These are phyloP conservation scores for Fopius arisanus DNA, from an alignment of 1,140 invertebrate species.

Conservation along the genomic window DNA sequence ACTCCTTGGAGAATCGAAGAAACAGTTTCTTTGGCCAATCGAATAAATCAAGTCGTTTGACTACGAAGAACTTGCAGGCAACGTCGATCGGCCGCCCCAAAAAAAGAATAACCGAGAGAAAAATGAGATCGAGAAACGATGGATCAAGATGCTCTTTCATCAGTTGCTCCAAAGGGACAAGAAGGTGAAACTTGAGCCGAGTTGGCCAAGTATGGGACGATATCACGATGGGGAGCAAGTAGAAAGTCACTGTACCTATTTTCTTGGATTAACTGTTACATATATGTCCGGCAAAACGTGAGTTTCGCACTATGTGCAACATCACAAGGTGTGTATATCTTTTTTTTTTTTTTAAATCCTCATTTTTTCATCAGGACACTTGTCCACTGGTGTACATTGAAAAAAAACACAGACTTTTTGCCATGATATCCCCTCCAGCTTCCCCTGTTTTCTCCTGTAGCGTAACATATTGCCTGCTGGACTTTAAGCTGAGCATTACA, in stretches of 20 bases:
- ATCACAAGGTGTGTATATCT: neutral
- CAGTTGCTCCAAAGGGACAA: conserved; percentile 36
- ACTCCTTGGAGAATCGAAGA: neutral
- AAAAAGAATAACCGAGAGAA: neutral
- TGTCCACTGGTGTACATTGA: neutral
- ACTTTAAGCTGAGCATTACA: neutral
- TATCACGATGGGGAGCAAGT: conserved; percentile 36
- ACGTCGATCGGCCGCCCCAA: neutral
- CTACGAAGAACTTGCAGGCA: conserved; percentile 5
- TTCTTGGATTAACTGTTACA: conserved; percentile 17
- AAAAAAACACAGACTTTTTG: neutral
- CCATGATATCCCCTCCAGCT: neutral
- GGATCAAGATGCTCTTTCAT: conserved; percentile 34
- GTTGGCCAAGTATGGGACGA: conserved; percentile 37
- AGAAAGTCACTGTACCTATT: conserved; percentile 36
- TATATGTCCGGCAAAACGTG: conserved; percentile 12
- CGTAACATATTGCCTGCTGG: neutral
- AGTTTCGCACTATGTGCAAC: conserved; percentile 12
- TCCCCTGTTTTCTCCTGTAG: neutral
- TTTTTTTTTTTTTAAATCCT: neutral
- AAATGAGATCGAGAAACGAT: conserved; percentile 3
- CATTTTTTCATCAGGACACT: neutral
- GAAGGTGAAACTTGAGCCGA: conserved; percentile 38
- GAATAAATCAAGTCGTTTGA: conserved; percentile 29
- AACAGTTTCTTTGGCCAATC: conserved; percentile 13